Base-by-base conservation (phyloP, 1,140 invertebrate species). In the Cecropterus lyciades region DNA sequence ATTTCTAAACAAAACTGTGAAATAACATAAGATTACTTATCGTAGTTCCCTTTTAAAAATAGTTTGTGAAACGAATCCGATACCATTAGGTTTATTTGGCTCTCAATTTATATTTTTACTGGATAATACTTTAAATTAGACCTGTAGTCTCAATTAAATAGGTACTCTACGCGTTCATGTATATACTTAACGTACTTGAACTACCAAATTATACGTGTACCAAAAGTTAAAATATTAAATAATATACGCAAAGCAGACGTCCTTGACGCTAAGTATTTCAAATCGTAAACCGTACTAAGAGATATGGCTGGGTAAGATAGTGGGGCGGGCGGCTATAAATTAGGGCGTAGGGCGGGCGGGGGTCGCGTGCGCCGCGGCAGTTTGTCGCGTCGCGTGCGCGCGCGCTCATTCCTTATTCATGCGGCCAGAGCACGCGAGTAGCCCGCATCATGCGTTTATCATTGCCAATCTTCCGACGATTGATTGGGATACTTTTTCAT, bases 391-490 rank as follows among this genome's bases (percentile, higher is more conserved):
- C 75, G 87, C 89, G 89, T 91, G 89, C 89, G 89, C 89, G 69
- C 73, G 89, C 87, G 87, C 87, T 91, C 89, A 89, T 91, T 87
- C 72, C 77, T 87, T 91, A 91, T 91, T 89, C 88, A 89, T 89
- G 80, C 80, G 72, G 67, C 42, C 20, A 46, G 37, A 62, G 72
- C 89, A 91, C 88, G 88, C 86, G 75, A 87, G 24, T 70, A 57
- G 30, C 13, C 56, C 48, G 69, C 49, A 64, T 69, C 67, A 70
- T 67, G 71, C 70, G 74, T 77, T 75, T 71, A 75, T 80, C 77
- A 80, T 73, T 62, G 56, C 60, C 49, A 42, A 59, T 69, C 67
- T 73, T 68, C 51, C 57, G 53, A 63, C 51, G 55, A 55, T 49
- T 63, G 64, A 60, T 62, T 49, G 10, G 24, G n/a, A 24, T 16